phyloP scores from a whole-genome alignment of 2,797 vertebrate genomes.

The Anas capensis region DNA sequence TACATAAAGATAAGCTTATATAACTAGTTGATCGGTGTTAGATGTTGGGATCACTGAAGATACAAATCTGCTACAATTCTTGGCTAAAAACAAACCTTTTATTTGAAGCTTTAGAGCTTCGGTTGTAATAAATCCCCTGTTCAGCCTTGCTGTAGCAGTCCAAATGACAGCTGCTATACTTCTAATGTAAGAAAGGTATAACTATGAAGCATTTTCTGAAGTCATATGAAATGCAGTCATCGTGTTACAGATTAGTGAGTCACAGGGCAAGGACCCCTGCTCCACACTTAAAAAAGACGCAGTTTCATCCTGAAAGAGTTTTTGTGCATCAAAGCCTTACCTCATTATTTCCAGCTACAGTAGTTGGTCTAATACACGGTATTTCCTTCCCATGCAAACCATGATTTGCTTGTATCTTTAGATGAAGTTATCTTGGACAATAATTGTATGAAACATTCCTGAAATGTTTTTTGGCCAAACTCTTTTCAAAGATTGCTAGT shows the following conservation, averaged over 20 bases:
- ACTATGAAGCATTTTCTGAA: neutral
- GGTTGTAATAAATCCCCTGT: neutral
- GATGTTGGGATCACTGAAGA: neutral
- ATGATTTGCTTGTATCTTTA: neutral
- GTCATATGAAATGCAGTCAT: neutral
- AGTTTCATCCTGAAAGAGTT: neutral
- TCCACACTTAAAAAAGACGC: neutral
- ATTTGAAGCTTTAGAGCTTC: neutral
- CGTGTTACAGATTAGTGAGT: neutral
- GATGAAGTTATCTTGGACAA: neutral
- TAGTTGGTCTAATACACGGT: neutral
- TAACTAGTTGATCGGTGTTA: neutral
- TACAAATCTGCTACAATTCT: neutral
- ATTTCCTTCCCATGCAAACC: neutral
- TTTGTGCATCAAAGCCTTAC: neutral
- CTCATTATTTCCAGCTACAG: neutral
- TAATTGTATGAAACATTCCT: neutral
- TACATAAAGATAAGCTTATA: neutral
- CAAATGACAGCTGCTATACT: neutral
- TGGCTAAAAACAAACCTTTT: neutral
- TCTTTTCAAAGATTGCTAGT: neutral
- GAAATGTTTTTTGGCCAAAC: neutral
- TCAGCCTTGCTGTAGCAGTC: neutral
- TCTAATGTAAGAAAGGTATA: neutral
- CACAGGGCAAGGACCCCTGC: neutral